Evolutionary conservation across 2,888 invertebrate species (phyloP).

Genomic region (Celastrina argiolus): DNA sequence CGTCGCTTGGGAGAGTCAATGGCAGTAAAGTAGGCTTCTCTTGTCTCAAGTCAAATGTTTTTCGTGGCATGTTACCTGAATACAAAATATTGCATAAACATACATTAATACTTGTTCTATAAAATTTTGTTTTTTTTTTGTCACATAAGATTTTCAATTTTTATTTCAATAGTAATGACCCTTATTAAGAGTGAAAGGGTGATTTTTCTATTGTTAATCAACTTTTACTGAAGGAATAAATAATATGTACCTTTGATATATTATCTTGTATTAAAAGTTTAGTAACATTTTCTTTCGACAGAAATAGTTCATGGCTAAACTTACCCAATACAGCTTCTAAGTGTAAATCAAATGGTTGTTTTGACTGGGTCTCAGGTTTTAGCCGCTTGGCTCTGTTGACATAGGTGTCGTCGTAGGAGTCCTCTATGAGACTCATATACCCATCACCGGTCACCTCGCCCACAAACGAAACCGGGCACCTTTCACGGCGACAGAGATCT

Average conservation of each 20-base stretch:
- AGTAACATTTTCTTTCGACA: no score
- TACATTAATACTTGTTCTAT: no score
- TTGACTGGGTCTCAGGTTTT: constrained; percentile 54
- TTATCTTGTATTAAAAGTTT: not conserved
- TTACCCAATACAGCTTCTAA: constrained; percentile 91
- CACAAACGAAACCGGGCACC: constrained; percentile 95
- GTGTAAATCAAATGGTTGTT: constrained; percentile 91
- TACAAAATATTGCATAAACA: constrained; percentile 26
- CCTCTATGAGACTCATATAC: constrained; percentile 83
- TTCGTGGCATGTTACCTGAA: constrained; percentile 71
- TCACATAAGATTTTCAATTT: no score
- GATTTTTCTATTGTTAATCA: no score
- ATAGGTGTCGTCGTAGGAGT: constrained; percentile 64
- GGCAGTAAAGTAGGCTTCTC: constrained; percentile 65
- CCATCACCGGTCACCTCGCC: constrained; percentile 94
- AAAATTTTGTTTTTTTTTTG: no score
- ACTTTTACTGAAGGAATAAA: no score
- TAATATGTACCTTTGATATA: no score
- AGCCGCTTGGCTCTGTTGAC: constrained; percentile 55
- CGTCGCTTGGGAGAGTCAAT: constrained; percentile 71
- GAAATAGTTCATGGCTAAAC: no score
- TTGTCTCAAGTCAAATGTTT: constrained; percentile 80
- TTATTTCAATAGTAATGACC: no score
- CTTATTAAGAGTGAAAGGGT: no score
- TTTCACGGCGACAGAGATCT: constrained; percentile 89